Base-by-base conservation (phyloP, 92 coral and sea anemone species). In the Umimayanthus kanabou region DNA sequence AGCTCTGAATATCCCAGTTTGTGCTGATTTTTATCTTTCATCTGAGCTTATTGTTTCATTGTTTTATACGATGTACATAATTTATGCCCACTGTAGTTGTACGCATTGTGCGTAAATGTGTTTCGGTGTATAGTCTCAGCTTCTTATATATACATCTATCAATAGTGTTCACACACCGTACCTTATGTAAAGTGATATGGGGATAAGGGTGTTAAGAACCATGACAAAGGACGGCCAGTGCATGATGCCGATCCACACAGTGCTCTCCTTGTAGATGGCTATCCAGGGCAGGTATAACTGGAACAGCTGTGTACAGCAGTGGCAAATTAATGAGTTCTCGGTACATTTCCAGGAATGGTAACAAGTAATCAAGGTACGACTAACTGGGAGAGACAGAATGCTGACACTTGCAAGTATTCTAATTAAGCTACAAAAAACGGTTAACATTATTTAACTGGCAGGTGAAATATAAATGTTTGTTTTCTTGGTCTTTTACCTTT, bases 221-320 rank as follows among this genome's bases (percentile, higher is more conserved):
- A 97, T 97, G 71, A 97, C 78, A 71, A 95, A 97, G 1, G 98
- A 96, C 6, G 99, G 99, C 99, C 99, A 97, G 77, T 97, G 99
- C 69, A 90, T 84, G 40, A 95, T 89, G 7, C 99, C 99, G 84
- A 95, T 95, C 76, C 96, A 82, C 71, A 93, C 96, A 3, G 90
- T 91, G 82, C 87, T 95, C 70, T 95, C 86, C 73, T 81, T 73
- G 84, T 97, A 97, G 83, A 97, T 91, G 6, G 73, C 45, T 76
- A 91, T 92, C 99, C 99, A 97, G 5, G 97, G 97, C 0, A 97
- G 91, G 61, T 90, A 95, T n/a, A 79, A 78, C 87, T 91, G 97
- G 78, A 97, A 97, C 82, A 93, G 25, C 99, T 97, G 73, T 66
- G 80, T 33, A 73, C 4, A 57, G 65, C n/a, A 69, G 28, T 22